Percentiles rank a stretch among this genome's conserved stretches.
These are phyloP conservation scores for Drosophila nigromelanica DNA, from an alignment of 1,140 invertebrate species.

Conservation along the genomic window DNA sequence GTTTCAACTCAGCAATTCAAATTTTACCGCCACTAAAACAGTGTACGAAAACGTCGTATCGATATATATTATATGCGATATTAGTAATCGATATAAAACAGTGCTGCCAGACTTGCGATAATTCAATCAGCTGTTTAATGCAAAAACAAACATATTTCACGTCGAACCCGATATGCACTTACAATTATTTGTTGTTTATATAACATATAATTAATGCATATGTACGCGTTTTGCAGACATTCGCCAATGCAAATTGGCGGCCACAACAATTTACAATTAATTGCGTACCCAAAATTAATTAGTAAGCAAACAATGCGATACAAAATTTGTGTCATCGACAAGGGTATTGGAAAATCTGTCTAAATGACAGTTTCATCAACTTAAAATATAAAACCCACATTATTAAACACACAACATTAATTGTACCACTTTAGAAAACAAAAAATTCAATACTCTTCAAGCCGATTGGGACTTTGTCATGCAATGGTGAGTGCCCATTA, in stretches of 20 bases:
- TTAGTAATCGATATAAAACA: neutral
- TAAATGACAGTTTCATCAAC: slow-evolving; percentile 4
- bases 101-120: slow-evolving; percentile 14
- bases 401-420: slow-evolving; percentile 14
- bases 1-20: neutral
- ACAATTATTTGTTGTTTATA: neutral
- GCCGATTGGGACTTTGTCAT: slow-evolving; percentile 37
- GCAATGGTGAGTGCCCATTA: slow-evolving; percentile 57
- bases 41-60: neutral
- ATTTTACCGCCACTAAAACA: neutral
- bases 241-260: neutral
- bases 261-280: neutral
- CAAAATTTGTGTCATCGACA: neutral
- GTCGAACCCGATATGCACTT: neutral
- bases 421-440: slow-evolving; percentile 16
- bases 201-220: neutral
- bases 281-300: neutral
- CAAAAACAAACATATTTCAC: neutral
- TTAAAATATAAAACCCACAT: too few relatives aligned
- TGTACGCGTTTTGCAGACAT: neutral
- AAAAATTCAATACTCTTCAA: slow-evolving; percentile 1
- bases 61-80: neutral
- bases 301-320: neutral
- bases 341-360: slow-evolving; percentile 3
- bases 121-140: slow-evolving; percentile 11